Evolutionary conservation across 2,888 invertebrate species (phyloP), one percentile per base, ranked within the genome.

Genomic region (Fissipunctia ypsillon): DNA sequence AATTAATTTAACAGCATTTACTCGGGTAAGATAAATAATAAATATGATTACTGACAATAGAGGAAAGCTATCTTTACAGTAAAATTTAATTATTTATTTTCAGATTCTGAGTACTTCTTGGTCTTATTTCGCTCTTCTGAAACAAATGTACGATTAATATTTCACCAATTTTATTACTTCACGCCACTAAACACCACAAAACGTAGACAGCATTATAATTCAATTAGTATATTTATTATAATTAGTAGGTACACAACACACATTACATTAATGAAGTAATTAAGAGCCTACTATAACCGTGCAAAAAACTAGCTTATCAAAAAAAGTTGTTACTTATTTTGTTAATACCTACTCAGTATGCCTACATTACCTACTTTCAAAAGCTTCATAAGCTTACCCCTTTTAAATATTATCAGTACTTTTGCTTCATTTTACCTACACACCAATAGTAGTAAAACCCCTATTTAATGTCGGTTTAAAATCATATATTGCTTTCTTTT

Each of bases 71-170:
- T 45, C 9, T 19, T 28, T 5, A 25, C 22, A 45, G 3, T 45
- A 14, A 43, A 28, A 14, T 25, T 22, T 14, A 9, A n/a, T 10
- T 41, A 67, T 72, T 71, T 75, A 48, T 73, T 92, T 92, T 77
- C 93, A 94, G 94, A 93, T 93, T 66, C 73, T 94, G 65, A 93
- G 93, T 73, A 89, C 90, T 4, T 88, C 93, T 2, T 93, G 93
- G 93, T 93, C 93, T 25, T 93, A 93, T 74, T 93, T 93, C 54
- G 93, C 93, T 41, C 78, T 93, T n/a, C 77, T 93, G 22, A 88
- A 87, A 65, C 89, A 90, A 43, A 85, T 92, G 70, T 91, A 91
- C 4, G 69, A 88, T 41, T 78, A 80, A 74, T 6, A 14, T 25
- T n/a, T 38, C 1, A 38, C 6, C 0, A 54, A 41, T 50, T 38